Evolutionary conservation across 2,797 vertebrate genomes (phyloP).

Genomic region (Okamejei kenojei): DNA sequence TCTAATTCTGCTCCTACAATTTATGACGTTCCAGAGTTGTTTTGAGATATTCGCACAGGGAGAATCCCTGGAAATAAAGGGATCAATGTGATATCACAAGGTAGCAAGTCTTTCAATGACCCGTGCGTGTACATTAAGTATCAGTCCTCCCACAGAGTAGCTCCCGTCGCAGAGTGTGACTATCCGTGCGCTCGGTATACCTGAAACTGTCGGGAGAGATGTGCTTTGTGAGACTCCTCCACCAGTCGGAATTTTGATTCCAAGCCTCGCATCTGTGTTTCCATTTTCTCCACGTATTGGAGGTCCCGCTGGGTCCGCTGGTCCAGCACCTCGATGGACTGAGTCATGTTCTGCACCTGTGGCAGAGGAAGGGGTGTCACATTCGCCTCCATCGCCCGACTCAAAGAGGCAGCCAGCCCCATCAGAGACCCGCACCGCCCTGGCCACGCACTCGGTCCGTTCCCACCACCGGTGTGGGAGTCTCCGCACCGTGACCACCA

Average conservation of each 20-base stretch:
- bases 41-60: neutral
- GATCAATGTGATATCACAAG: neutral
- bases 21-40: too few species aligned
- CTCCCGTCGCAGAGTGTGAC: neutral
- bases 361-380: conserved; percentile 8
- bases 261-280: conserved; percentile 90
- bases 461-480: too few species aligned
- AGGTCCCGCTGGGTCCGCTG: conserved; percentile 91
- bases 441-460: too few species aligned
- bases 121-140: neutral
- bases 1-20: too few species aligned
- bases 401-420: too few species aligned
- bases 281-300: conserved; percentile 97
- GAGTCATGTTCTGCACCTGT: conserved; percentile 98
- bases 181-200: conserved; percentile 50
- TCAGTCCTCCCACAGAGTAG: neutral
- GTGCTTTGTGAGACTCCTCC: conserved; percentile 95
- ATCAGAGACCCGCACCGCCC: too few species aligned
- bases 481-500: too few species aligned
- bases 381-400: too few species aligned
- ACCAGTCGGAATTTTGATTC: conserved; percentile 95
- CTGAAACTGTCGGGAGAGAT: conserved; percentile 98
- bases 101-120: neutral
- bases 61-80: neutral
- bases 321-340: conserved; percentile 95